Evolutionary conservation across 1,140 invertebrate species (phyloP).

Genomic region (Aphaenogaster rudis): DNA sequence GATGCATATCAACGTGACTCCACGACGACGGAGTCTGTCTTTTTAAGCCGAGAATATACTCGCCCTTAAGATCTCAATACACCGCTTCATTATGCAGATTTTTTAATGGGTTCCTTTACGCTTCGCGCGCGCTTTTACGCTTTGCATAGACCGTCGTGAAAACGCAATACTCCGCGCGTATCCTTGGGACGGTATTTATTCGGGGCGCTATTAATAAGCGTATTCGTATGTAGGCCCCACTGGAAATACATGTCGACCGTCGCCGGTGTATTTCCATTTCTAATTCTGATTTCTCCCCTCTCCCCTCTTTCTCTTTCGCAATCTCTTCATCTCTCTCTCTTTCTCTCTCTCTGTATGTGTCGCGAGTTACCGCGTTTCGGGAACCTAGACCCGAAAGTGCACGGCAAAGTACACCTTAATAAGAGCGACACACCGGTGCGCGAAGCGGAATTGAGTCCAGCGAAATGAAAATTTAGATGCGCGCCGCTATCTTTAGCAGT

Average conservation of each 20-base stretch:
- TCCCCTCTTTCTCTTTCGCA: background rate
- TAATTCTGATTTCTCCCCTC: slow-evolving; percentile 25
- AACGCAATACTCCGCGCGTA: slow-evolving; percentile 46
- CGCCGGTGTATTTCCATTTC: slow-evolving; percentile 55
- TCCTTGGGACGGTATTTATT: slow-evolving; percentile 60
- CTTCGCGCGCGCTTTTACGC: slow-evolving; percentile 24
- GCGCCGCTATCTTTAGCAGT: slow-evolving; percentile 73
- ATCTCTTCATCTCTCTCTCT: background rate
- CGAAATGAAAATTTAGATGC: slow-evolving; percentile 78
- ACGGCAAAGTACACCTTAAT: slow-evolving; percentile 40
- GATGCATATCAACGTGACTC: background rate
- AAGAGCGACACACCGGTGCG: slow-evolving; percentile 36
- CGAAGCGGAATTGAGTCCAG: slow-evolving; percentile 70
- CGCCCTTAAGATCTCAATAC: background rate
- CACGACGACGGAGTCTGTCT: background rate
- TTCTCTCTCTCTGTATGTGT: background rate
- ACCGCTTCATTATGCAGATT: slow-evolving; percentile 36
- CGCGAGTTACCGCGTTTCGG: slow-evolving; percentile 2
- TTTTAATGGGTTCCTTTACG: slow-evolving; percentile 37
- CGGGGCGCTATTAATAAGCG: slow-evolving; percentile 58
- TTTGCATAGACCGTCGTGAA: slow-evolving; percentile 31
- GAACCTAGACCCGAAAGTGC: slow-evolving; percentile 54
- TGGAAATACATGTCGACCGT: slow-evolving; percentile 56
- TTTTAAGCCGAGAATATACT: background rate
- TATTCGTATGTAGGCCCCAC: slow-evolving; percentile 55